Conservation (phyloP, 2,113 vertebrate species). For the Neodontobutis hainanensis region DNA sequence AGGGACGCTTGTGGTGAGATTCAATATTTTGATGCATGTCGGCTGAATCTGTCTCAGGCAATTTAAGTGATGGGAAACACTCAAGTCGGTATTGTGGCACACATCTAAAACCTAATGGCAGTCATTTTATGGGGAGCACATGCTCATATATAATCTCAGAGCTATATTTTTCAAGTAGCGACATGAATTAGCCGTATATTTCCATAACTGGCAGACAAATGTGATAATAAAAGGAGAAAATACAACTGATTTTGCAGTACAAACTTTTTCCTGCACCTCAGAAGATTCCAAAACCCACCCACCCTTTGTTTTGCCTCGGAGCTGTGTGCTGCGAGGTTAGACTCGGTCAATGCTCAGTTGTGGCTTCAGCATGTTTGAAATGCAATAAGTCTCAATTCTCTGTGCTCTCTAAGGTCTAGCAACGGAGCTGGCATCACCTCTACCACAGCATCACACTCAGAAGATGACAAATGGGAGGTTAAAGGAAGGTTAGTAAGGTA, state of each 20-base stretch:
- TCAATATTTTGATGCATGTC: constrained; percentile 60
- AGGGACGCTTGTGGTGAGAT: constrained; percentile 43
- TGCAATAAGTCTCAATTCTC: constrained; percentile 50
- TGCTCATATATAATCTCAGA: not conserved
- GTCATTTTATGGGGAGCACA: constrained; percentile 2
- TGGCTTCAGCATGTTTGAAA: constrained; percentile 46
- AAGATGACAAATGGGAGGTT: not conserved
- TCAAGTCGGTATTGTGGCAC: constrained; percentile 10
- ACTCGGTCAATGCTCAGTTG: constrained; percentile 33
- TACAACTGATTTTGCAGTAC: constrained; percentile 1
- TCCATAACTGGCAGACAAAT: not conserved
- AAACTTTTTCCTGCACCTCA: not conserved
- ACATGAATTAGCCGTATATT: not conserved
- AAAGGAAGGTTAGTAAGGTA: constrained; percentile 4
- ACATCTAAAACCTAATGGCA: constrained; percentile 12
- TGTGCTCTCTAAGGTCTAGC: constrained; percentile 17
- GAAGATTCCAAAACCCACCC: not conserved
- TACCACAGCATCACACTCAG: not conserved
- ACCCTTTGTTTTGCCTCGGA: constrained; percentile 12
- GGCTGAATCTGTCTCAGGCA: constrained; percentile 56
- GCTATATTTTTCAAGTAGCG: not conserved
- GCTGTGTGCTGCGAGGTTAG: constrained; percentile 8
- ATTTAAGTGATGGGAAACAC: constrained; percentile 58
- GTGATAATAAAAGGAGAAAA: not conserved
- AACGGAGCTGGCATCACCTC: constrained; percentile 16